Base-by-base conservation (phyloP, 2,888 invertebrate species). In the Zhuqinia jingwanae region DNA sequence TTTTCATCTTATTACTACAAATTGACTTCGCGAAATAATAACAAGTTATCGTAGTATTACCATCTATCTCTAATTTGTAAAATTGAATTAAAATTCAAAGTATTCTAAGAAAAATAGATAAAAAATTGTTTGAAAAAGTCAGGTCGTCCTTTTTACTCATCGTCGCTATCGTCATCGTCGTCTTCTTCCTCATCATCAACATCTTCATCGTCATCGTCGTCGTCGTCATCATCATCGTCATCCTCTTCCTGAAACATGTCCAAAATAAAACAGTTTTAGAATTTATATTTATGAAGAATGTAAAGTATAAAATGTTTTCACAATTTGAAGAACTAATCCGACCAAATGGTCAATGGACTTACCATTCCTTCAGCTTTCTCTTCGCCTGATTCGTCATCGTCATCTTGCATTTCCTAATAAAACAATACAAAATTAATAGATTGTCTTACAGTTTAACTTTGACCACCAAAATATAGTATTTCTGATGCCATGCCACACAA, bases 201-300 rank as follows among this genome's bases (percentile, higher is more conserved):
- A 17, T 89, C 89, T 36, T 88, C 89, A 27, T 88, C 89, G n/a
- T 89, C 90, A 22, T 89, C 88, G 8, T 88, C 88, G 22, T 89
- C 90, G n/a, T 88, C 88, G 11, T 90, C 90, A 42, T 88, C 87
- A 20, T 87, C 88, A 73, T 80, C 81, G 45, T 87, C 84, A 73
- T 82, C 22, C 17, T 27, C 22, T 1, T 45, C 27, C 30, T 60
- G 17, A 42, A 65, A 53, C 53, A 8, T n/a, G n/a, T n/a, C 11
- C 56, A 27, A 85, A 27, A 27, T 56, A 30, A 60, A 17, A 22
- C 10, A 42, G n/a, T n/a, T n/a, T n/a, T 63, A 15, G 25, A 60
- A 60, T 25, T 60, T 17, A 60, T 15, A n/a, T n/a, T n/a, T n/a
- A n/a, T n/a, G n/a, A 20, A 30, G 27, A 10, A 65, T 65, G n/a